These are phyloP conservation scores for Argyrosomus regius DNA, from an alignment of 2,797 vertebrate genomes.

Conservation along the genomic window DNA sequence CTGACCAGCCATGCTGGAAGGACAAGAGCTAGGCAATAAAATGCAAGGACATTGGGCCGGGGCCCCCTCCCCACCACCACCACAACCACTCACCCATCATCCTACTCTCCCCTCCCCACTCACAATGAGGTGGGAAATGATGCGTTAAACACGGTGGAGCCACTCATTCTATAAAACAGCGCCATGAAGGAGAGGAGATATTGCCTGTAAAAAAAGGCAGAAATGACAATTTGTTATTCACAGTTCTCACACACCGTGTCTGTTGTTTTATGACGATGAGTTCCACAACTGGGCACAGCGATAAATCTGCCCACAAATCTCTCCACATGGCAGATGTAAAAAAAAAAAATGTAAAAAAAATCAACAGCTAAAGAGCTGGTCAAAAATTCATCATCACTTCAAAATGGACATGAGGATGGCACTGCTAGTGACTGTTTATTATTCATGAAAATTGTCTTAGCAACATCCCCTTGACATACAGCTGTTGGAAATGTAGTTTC, in stretches of 20 bases:
- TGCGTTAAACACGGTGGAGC: constrained; percentile 79
- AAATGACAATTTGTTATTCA: constrained; percentile 78
- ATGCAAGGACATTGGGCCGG: constrained; percentile 71
- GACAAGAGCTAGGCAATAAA: constrained; percentile 77
- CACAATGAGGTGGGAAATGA: constrained; percentile 79
- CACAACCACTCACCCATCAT: constrained; percentile 42
- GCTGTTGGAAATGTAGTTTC: constrained; percentile 11
- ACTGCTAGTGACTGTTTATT: constrained; percentile 5
- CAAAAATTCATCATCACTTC: constrained; percentile 23
- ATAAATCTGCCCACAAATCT: constrained; percentile 60
- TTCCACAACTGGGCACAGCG: constrained; percentile 33
- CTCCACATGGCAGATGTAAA: constrained; percentile 33
- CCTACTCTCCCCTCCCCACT: constrained; percentile 46
- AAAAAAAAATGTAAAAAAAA: constrained; percentile 9
- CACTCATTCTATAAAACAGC: constrained; percentile 76
- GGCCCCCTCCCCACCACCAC: constrained; percentile 2
- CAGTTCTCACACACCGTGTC: constrained; percentile 56
- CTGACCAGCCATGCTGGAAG: constrained; percentile 76
- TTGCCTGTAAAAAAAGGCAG: constrained; percentile 51
- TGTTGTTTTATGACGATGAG: constrained; percentile 61
- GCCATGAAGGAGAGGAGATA: constrained; percentile 71
- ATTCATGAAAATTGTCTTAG: constrained; percentile 12
- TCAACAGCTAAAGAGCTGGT: constrained; percentile 15
- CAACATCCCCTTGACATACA: background rate
- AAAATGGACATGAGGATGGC: constrained; percentile 17